A percentile compares a stretch with the other conserved stretches of the same genome.
Evolutionary conservation across 2,888 invertebrate genomes (phyloP).

Genomic region (Brachynemurus nebulosus): DNA sequence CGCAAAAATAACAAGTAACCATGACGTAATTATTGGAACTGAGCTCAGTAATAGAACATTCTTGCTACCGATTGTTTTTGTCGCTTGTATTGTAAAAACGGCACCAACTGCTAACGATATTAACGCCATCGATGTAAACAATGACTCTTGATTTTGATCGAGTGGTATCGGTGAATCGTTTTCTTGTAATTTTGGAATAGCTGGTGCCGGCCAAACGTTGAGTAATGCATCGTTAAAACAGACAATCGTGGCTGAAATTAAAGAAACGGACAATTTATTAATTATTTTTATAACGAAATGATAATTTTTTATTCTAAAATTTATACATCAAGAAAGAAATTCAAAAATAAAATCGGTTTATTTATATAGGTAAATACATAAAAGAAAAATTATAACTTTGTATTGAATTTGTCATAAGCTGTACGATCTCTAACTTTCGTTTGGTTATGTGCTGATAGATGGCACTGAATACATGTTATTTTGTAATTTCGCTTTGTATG

Average conservation of each 20-base stretch:
- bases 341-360: no score
- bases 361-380: no score
- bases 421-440: no score
- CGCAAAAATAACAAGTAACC: constrained; percentile 3
- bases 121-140: not conserved
- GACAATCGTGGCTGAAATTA: constrained; percentile 3
- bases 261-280: no score
- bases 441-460: no score
- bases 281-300: no score
- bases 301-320: no score
- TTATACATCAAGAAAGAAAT: no score
- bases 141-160: not conserved
- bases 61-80: constrained; percentile 4
- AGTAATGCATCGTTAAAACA: not conserved
- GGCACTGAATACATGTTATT: no score
- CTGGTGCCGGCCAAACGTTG: constrained; percentile 5
- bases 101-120: not conserved
- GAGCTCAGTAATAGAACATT: not conserved
- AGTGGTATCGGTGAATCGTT: constrained; percentile 7
- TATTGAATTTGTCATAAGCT: no score
- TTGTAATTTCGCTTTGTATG: no score
- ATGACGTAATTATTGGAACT: constrained; percentile 1
- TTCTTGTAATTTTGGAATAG: constrained; percentile 5
- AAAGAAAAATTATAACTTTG: no score
- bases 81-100: not conserved